Conservation (phyloP, 2,113 vertebrate species). For the Mesocricetus auratus region DNA sequence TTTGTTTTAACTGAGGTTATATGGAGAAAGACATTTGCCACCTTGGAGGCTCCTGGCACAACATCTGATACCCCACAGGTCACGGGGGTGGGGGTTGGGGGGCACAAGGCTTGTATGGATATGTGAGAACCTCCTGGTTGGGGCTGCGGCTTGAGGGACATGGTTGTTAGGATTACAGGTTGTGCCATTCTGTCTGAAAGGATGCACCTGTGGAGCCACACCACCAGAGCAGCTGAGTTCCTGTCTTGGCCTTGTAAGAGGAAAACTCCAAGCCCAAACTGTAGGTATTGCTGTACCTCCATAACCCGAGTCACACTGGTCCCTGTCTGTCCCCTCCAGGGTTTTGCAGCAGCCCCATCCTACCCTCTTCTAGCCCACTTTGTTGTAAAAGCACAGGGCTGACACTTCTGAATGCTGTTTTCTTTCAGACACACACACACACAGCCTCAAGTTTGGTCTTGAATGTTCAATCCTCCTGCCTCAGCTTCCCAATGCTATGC, state of each 20-base stretch:
- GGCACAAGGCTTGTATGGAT: background rate
- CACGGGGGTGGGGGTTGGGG: too few species aligned
- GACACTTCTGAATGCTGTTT: background rate
- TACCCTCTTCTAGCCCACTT: background rate
- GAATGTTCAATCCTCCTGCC: background rate
- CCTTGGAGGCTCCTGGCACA: background rate
- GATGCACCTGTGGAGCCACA: background rate
- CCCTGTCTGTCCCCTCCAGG: background rate
- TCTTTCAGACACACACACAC: too few species aligned
- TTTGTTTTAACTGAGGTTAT: background rate
- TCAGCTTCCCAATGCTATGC: background rate
- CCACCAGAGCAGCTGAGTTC: background rate
- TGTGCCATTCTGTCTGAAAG: background rate
- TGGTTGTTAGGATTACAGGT: background rate
- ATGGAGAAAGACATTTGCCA: background rate
- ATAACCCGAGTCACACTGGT: background rate
- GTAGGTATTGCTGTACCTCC: background rate
- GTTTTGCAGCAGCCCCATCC: background rate
- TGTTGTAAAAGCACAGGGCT: too few species aligned
- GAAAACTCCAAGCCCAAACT: background rate
- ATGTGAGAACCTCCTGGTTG: background rate
- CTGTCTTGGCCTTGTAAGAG: background rate
- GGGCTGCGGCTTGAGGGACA: background rate
- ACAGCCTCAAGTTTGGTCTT: background rate
- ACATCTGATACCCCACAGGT: background rate